Evolutionary conservation across 2,888 invertebrate genomes (phyloP).

Genomic region (Ditula angustiorana): DNA sequence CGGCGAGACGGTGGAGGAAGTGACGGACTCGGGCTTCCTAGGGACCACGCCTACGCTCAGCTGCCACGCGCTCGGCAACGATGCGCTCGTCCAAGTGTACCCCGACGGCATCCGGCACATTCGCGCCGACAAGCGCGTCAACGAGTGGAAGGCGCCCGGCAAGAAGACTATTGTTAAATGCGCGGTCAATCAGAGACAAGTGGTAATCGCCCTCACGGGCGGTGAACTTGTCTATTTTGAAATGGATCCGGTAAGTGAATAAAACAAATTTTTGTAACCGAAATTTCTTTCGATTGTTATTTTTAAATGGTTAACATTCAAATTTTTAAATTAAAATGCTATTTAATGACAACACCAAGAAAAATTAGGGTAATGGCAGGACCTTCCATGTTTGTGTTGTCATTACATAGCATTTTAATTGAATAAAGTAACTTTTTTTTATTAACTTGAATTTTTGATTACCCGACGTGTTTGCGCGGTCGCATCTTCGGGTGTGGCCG

Average conservation of each 20-base stretch:
- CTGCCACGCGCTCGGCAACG: slow-evolving; percentile 98
- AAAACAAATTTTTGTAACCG: background rate
- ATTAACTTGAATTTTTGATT: background rate
- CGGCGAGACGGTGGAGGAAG: slow-evolving; percentile 99
- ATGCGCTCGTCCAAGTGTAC: slow-evolving; percentile 99
- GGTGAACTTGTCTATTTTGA: slow-evolving; percentile 99
- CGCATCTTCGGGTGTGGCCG: slow-evolving; percentile 62
- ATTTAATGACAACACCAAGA: no score
- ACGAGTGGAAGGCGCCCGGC: slow-evolving; percentile 99
- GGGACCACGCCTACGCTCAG: slow-evolving; percentile 99
- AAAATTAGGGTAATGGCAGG: no score
- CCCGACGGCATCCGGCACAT: slow-evolving; percentile 99
- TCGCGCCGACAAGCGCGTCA: slow-evolving; percentile 98
- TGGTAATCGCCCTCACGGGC: slow-evolving; percentile 98
- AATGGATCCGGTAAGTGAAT: slow-evolving; percentile 96
- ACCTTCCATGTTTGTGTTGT: no score
- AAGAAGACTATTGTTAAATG: slow-evolving; percentile 99
- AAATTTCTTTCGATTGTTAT: no score
- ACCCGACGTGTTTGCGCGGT: slow-evolving; percentile 70
- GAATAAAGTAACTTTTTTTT: no score
- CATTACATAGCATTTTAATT: no score
- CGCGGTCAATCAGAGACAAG: slow-evolving; percentile 99
- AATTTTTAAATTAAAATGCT: no score
- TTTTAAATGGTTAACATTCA: no score
- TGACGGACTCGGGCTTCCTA: slow-evolving; percentile 99